These are phyloP conservation scores for Lepidochitona cinerea DNA, from an alignment of 2,888 invertebrate genomes.

Conservation along the genomic window DNA sequence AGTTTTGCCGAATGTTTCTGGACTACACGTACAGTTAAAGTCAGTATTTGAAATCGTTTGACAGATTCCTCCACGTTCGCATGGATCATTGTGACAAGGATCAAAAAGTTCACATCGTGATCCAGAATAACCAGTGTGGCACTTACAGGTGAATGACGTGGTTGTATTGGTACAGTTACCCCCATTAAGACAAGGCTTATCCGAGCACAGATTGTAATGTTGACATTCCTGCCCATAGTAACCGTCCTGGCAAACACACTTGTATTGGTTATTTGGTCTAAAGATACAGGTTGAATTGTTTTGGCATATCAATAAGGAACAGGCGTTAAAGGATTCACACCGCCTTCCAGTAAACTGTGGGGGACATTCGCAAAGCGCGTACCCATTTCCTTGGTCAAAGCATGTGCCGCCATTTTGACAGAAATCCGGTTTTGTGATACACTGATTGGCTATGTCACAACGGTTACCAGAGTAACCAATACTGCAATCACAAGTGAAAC, in stretches of 20 bases:
- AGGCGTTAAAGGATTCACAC: conserved; percentile 35
- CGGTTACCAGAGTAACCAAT: conserved; percentile 32
- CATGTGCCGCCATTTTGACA: conserved; percentile 63
- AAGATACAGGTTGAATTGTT: conserved; percentile 52
- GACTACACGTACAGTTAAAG: conserved; percentile 37
- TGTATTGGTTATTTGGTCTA: conserved; percentile 37
- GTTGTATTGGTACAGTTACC: conserved; percentile 22
- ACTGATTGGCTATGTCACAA: conserved; percentile 35
- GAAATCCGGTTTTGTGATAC: conserved; percentile 34
- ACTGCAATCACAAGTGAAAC: conserved; percentile 32
- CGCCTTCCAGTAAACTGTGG: conserved; percentile 27
- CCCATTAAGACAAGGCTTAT: conserved; percentile 25
- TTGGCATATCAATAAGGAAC: conserved; percentile 33
- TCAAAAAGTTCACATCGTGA: conserved; percentile 37
- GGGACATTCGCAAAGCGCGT: conserved; percentile 33
- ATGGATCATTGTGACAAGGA: conserved; percentile 31
- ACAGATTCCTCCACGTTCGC: conserved; percentile 3
- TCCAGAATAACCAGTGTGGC: conserved; percentile 42
- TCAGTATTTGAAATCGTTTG: neutral
- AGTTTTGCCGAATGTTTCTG: conserved; percentile 21
- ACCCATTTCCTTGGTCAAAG: conserved; percentile 35
- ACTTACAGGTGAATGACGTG: conserved; percentile 25
- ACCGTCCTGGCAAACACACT: conserved; percentile 55
- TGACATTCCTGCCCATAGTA: conserved; percentile 54
- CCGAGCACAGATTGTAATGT: conserved; percentile 39